Conservation (phyloP, 2,888 invertebrate species). For the Morinoia aosen region DNA sequence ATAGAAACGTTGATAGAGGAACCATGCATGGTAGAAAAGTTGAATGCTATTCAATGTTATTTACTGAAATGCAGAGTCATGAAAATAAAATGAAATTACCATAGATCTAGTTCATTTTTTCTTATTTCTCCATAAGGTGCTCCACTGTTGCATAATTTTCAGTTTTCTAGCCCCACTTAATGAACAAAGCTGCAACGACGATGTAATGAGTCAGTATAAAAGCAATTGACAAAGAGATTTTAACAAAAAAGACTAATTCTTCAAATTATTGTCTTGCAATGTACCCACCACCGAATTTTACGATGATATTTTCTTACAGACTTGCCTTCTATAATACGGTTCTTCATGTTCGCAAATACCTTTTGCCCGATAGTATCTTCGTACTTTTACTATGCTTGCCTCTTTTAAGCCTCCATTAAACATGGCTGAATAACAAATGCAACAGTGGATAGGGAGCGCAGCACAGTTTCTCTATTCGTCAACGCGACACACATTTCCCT, state of each 20-base stretch:
- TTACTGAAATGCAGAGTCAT: background rate
- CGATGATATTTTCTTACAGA: background rate
- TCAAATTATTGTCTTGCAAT: too few relatives aligned
- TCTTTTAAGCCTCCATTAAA: background rate
- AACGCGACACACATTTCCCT: background rate
- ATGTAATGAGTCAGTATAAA: too few relatives aligned
- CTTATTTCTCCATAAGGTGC: background rate
- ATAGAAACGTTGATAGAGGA: background rate
- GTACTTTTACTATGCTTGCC: background rate
- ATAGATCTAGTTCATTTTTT: background rate
- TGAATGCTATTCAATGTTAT: background rate
- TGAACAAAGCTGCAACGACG: background rate
- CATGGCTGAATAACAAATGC: background rate
- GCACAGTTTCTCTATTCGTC: background rate
- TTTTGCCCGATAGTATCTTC: background rate
- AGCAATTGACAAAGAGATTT: too few relatives aligned
- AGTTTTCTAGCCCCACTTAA: background rate
- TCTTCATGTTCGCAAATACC: background rate
- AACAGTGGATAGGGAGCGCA: background rate
- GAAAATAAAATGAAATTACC: background rate
- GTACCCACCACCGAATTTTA: background rate
- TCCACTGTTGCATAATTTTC: too few relatives aligned
- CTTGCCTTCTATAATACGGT: background rate
- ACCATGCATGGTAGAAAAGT: background rate
- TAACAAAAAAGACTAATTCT: too few relatives aligned